phyloP scores from a whole-genome alignment of 1,140 invertebrate species.

The Brachionus rotundiformis region DNA sequence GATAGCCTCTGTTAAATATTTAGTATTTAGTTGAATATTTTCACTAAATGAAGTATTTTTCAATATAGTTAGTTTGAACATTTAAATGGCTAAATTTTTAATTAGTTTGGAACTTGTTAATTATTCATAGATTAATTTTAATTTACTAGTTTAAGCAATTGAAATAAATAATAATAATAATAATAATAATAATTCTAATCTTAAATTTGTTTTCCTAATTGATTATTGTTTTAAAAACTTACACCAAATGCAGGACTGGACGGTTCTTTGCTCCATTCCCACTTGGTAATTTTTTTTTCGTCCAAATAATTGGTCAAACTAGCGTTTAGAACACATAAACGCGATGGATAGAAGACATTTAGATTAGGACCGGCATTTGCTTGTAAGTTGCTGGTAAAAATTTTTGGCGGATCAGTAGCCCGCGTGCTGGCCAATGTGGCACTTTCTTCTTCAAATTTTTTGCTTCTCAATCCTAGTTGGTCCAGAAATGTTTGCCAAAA shows the following conservation, averaged over 20 bases:
- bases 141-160: too few relatives aligned
- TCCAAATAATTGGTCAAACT: slow-evolving; percentile 16
- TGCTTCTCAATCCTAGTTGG: background rate
- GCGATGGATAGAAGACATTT: slow-evolving; percentile 39
- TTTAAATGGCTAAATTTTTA: too few relatives aligned
- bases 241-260: slow-evolving; percentile 51
- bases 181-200: too few relatives aligned
- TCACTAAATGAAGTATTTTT: too few relatives aligned
- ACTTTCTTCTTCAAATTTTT: background rate
- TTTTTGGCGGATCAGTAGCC: slow-evolving; percentile 17
- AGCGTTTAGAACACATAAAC: slow-evolving; percentile 25
- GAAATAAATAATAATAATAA: too few relatives aligned
- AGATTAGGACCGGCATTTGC: slow-evolving; percentile 33
- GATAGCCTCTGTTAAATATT: too few relatives aligned
- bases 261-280: slow-evolving; percentile 44
- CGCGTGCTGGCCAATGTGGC: background rate
- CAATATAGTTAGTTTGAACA: too few relatives aligned
- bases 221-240: too few relatives aligned
- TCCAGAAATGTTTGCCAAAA: slow-evolving; percentile 16
- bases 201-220: too few relatives aligned
- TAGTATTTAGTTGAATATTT: too few relatives aligned
- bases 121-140: too few relatives aligned
- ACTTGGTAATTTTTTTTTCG: background rate
- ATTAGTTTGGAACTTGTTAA: too few relatives aligned
- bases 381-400: slow-evolving; percentile 13